Conservation (phyloP, 2,113 vertebrate species). For the Gorsachius goisagi region DNA sequence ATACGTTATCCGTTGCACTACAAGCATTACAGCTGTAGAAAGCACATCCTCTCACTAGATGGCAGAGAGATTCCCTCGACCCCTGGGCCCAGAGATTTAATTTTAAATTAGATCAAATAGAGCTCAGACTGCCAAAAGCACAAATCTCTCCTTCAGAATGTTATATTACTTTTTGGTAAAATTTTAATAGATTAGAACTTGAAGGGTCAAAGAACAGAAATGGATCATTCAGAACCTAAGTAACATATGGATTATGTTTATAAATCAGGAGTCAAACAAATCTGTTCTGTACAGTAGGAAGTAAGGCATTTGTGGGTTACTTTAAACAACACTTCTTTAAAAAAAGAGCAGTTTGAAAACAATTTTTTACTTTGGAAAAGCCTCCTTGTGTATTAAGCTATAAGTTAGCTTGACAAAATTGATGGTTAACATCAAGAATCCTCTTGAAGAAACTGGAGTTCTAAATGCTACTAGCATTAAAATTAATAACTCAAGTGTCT, state of each 20-base stretch:
- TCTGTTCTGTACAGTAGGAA: background rate
- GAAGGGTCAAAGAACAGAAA: background rate
- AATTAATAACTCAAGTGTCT: background rate
- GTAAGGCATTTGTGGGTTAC: background rate
- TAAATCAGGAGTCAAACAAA: background rate
- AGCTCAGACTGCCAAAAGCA: background rate
- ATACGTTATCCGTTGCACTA: fast-evolving
- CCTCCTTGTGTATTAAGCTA: background rate
- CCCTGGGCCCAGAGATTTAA: background rate
- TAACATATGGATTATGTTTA: background rate
- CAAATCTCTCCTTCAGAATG: background rate
- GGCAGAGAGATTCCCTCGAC: background rate
- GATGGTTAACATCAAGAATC: background rate
- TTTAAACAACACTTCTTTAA: background rate
- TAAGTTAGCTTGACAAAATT: background rate
- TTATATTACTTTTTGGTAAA: background rate
- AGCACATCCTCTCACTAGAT: background rate
- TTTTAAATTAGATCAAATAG: background rate
- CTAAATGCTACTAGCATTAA: background rate
- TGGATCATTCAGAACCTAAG: background rate
- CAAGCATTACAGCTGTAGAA: background rate
- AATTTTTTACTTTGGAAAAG: background rate
- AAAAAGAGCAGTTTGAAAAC: background rate
- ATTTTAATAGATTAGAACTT: background rate
- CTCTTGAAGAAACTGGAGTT: background rate